Evolutionary conservation across 35 echinoderm and acorn worm genomes (phyloP).

Genomic region (Diadema setosum): DNA sequence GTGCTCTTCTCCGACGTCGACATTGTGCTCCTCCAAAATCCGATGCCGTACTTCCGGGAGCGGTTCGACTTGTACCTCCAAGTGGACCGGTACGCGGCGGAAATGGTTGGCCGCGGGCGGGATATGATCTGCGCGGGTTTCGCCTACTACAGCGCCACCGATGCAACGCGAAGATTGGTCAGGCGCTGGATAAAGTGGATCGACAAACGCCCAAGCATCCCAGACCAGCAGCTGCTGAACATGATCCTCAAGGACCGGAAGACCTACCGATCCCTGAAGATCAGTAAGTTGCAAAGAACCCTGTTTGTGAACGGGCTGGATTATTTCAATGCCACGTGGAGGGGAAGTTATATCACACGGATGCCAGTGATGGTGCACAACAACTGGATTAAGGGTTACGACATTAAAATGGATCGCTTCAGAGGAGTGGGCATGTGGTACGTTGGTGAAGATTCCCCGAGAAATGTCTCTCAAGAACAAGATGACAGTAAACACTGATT

Average conservation of each 20-base stretch:
- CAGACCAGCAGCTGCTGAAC: not conserved
- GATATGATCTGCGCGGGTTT: not conserved
- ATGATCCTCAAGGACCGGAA: not conserved
- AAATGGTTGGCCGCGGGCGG: not conserved
- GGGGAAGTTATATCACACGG: not conserved
- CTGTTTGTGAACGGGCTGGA: not conserved
- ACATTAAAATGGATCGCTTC: not conserved
- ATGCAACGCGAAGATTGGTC: not conserved
- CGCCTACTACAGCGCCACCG: not conserved
- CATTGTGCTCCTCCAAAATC: not conserved
- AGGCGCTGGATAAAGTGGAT: not conserved
- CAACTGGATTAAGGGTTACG: not conserved
- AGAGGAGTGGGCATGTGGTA: not conserved
- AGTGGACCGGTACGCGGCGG: not conserved
- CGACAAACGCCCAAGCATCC: not conserved
- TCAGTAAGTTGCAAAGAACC: not conserved
- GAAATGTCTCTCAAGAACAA: not conserved
- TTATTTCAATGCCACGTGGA: not conserved
- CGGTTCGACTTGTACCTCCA: not conserved
- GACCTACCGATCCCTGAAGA: too few relatives aligned
- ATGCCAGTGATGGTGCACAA: not conserved
- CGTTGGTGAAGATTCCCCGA: not conserved
- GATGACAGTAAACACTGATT: not conserved
- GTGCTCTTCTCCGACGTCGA: not conserved
- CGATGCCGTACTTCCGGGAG: not conserved